These are phyloP conservation scores for Paratrypauchen microcephalus DNA, from an alignment of 2,797 vertebrate species.

Conservation along the genomic window DNA sequence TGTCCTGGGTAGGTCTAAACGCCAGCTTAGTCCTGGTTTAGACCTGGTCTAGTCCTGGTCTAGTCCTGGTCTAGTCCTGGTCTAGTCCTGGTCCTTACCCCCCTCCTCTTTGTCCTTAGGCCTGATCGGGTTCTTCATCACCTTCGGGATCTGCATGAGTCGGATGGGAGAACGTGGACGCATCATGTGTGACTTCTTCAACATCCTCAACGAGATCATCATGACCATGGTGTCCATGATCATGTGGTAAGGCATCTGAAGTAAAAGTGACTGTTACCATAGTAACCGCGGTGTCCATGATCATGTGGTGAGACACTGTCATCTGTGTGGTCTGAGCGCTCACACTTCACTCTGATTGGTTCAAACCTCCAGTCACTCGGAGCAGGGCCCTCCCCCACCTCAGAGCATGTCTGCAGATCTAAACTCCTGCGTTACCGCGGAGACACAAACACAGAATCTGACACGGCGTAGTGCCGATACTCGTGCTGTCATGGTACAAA, in stretches of 20 bases:
- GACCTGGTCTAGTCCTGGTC: background rate
- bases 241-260: conserved; percentile 79
- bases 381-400: too few relatives aligned
- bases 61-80: background rate
- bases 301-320: too few relatives aligned
- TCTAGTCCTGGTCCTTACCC: background rate
- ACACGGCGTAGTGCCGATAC: too few relatives aligned
- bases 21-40: background rate
- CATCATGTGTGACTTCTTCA: conserved; percentile 86
- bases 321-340: too few relatives aligned
- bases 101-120: conserved; percentile 60
- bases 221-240: conserved; percentile 87
- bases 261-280: background rate
- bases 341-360: too few relatives aligned
- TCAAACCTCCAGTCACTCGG: too few relatives aligned
- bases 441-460: too few relatives aligned
- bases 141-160: conserved; percentile 85
- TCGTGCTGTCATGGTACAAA: too few relatives aligned
- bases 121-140: conserved; percentile 87
- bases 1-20: conserved; percentile 76
- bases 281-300: too few relatives aligned
- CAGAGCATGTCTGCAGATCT: too few relatives aligned
- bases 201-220: conserved; percentile 87
- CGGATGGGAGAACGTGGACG: conserved; percentile 84
- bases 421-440: too few relatives aligned